Conservation (phyloP, 1,140 invertebrate genomes). For the Polyergus mexicanus region DNA sequence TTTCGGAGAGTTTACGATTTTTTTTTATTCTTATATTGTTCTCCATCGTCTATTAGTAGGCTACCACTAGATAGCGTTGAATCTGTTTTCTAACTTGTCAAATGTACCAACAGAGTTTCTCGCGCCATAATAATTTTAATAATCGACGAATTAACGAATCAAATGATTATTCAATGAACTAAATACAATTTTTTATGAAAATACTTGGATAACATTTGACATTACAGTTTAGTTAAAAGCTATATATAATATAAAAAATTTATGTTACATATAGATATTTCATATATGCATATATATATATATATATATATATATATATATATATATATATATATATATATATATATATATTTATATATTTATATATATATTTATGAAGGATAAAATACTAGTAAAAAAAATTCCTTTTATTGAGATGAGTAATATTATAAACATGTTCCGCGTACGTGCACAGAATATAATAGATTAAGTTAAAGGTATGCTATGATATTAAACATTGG, state of each 20-base stretch:
- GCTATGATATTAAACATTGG: not conserved
- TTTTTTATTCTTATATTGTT: constrained; percentile 40
- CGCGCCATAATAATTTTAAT: constrained; percentile 24
- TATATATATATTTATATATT: not conserved
- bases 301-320: no score
- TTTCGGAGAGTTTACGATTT: constrained; percentile 44
- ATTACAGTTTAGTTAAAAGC: no score
- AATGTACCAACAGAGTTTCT: constrained; percentile 47
- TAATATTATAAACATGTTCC: not conserved
- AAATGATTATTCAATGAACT: not conserved
- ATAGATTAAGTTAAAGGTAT: not conserved
- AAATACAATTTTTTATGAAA: no score
- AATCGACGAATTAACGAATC: not conserved
- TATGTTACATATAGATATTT: not conserved
- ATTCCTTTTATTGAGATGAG: not conserved
- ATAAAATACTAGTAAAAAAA: not conserved
- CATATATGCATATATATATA: not conserved
- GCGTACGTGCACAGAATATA: not conserved
- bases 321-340: not conserved
- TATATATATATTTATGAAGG: not conserved
- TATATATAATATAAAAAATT: no score
- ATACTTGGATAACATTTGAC: no score
- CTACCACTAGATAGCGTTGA: constrained; percentile 66
- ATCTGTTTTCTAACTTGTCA: constrained; percentile 7
- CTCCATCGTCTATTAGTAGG: constrained; percentile 21